Evolutionary conservation across 2,888 invertebrate genomes (phyloP).

Genomic region (Philereme transversata): DNA sequence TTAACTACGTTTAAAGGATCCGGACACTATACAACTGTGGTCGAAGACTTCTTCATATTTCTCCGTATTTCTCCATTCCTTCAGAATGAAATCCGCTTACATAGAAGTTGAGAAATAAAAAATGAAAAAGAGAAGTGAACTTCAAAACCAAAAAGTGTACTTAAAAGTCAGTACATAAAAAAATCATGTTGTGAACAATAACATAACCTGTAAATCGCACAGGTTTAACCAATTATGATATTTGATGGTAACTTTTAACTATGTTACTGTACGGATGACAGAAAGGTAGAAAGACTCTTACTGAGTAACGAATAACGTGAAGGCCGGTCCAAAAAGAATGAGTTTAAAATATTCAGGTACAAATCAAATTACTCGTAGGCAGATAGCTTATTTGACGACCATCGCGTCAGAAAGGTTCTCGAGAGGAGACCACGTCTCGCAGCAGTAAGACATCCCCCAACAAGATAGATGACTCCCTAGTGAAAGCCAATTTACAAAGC

Average conservation of each 20-base stretch:
- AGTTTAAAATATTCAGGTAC: not conserved
- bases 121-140: conserved; percentile 1
- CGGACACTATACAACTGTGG: conserved; percentile 11
- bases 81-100: conserved; percentile 12
- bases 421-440: too few relatives aligned
- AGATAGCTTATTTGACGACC: too few relatives aligned
- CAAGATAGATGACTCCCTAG: too few relatives aligned
- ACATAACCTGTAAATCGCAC: not conserved
- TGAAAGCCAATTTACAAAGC: too few relatives aligned
- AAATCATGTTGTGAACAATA: not conserved
- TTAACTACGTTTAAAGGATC: too few relatives aligned
- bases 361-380: not conserved
- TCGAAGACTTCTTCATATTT: conserved; percentile 20
- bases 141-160: conserved; percentile 6
- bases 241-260: not conserved
- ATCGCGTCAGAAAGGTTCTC: too few relatives aligned
- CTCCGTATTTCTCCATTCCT: conserved; percentile 18
- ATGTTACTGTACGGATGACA: too few relatives aligned
- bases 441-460: too few relatives aligned
- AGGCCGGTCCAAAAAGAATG: not conserved
- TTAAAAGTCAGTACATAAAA: not conserved
- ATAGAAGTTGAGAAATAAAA: conserved; percentile 12
- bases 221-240: not conserved
- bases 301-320: not conserved
- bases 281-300: not conserved